Evolutionary conservation across 2,888 invertebrate species (phyloP).

Genomic region (Rhagonycha lutea): DNA sequence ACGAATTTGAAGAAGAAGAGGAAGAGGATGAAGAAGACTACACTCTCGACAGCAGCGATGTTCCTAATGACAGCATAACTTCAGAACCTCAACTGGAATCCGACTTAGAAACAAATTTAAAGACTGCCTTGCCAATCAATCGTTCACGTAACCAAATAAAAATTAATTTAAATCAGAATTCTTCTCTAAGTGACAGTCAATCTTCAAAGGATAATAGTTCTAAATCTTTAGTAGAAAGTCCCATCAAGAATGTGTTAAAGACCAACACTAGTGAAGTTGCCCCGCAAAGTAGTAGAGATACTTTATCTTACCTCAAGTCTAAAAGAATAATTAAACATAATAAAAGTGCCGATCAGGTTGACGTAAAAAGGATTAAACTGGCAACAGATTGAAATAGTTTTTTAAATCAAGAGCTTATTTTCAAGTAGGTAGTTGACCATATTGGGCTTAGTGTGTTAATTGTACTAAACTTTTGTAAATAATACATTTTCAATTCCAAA

Average conservation of each 20-base stretch:
- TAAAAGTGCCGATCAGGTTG: conserved; percentile 41
- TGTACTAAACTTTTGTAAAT: background rate
- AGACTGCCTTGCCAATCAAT: background rate
- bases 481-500: background rate
- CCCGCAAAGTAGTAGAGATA: conserved; percentile 46
- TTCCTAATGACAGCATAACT: conserved; percentile 10
- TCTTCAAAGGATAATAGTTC: background rate
- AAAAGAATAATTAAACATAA: conserved; percentile 50
- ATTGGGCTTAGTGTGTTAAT: background rate
- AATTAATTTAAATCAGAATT: background rate
- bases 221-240: background rate
- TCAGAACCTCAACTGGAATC: conserved; percentile 17
- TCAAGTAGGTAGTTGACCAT: background rate
- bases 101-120: background rate
- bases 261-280: conserved; percentile 47
- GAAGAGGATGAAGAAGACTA: conserved; percentile 38
- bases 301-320: conserved; percentile 51
- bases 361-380: conserved; percentile 43
- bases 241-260: conserved; percentile 38
- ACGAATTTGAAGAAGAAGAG: conserved; percentile 29
- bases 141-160: background rate
- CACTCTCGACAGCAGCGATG: conserved; percentile 31
- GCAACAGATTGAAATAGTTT: conserved; percentile 6
- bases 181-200: background rate
- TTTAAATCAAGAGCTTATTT: background rate